A percentile compares a stretch with the other conserved stretches of the same genome.
Conservation (phyloP, 2,113 vertebrate species). For the Peromyscus polionotus region DNA sequence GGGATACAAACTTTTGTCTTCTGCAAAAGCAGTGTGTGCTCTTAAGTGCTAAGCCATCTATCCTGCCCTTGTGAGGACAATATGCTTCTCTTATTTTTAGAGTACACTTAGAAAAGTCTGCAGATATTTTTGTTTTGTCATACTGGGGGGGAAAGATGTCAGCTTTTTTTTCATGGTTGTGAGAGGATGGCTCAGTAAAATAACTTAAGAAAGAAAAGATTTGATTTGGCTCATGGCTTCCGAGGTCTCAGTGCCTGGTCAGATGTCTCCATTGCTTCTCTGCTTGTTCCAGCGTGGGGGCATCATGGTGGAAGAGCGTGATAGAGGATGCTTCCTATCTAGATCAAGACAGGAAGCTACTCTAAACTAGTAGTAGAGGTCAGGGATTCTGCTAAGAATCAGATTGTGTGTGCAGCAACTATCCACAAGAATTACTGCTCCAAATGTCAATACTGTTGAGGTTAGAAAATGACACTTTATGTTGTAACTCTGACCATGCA, state of each 20-base stretch:
- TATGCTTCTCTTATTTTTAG: not conserved
- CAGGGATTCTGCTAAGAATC: not conserved
- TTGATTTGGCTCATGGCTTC: not conserved
- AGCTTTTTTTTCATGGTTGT: not conserved
- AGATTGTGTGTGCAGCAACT: not conserved
- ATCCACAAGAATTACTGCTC: not conserved
- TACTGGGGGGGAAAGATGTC: not conserved
- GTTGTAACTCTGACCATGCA: not conserved
- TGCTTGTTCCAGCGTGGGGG: not conserved
- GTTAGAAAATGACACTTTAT: not conserved
- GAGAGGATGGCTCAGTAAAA: not conserved
- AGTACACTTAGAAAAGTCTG: not conserved
- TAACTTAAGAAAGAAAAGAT: not conserved
- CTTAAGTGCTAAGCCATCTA: not conserved
- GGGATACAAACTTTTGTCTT: not conserved
- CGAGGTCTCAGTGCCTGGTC: too few relatives aligned
- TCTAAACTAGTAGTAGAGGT: not conserved
- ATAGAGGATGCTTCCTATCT: too few relatives aligned
- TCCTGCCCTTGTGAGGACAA: not conserved
- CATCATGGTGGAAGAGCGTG: too few relatives aligned
- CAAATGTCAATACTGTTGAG: not conserved
- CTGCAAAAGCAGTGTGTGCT: not conserved
- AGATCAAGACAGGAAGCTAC: not conserved
- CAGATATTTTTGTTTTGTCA: not conserved
- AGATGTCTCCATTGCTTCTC: not conserved